Evolutionary conservation across 1,140 invertebrate genomes (phyloP).

Genomic region (Danaus melanippus): DNA sequence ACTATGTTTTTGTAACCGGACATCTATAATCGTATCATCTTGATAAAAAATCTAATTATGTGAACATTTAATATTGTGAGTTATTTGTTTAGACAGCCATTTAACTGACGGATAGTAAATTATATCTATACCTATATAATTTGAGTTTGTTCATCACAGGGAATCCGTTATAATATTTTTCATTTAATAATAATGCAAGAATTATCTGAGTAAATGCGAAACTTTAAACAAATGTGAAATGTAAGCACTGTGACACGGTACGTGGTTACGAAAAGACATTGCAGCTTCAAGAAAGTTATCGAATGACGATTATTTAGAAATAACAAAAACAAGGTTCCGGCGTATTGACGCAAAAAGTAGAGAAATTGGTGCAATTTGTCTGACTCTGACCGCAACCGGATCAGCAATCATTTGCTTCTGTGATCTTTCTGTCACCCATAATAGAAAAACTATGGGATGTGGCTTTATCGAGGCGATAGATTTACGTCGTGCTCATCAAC

Average conservation of each 20-base stretch:
- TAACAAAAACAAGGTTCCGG: not conserved
- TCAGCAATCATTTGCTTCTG: conserved; percentile 26
- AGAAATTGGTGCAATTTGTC: conserved; percentile 20
- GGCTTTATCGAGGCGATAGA: conserved; percentile 15
- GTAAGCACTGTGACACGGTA: too few relatives aligned
- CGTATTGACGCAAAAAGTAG: conserved; percentile 1
- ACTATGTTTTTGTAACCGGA: conserved; percentile 21
- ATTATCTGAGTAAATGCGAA: too few relatives aligned
- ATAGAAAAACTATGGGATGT: conserved; percentile 38
- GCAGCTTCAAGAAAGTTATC: too few relatives aligned
- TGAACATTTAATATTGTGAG: conserved; percentile 43
- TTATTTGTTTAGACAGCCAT: conserved; percentile 54
- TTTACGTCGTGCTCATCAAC: too few relatives aligned
- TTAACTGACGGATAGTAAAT: conserved; percentile 20
- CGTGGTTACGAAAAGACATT: not conserved
- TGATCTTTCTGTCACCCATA: conserved; percentile 28
- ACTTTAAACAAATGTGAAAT: too few relatives aligned
- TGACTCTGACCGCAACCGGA: conserved; percentile 25
- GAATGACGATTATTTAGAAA: too few relatives aligned
- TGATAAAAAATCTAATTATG: conserved; percentile 47
- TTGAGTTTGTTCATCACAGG: not conserved
- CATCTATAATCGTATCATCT: conserved; percentile 29
- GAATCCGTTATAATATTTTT: too few relatives aligned
- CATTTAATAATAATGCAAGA: too few relatives aligned
- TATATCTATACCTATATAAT: not conserved